Base-by-base conservation (phyloP, 2,888 invertebrate genomes). In the Formica aserva region DNA sequence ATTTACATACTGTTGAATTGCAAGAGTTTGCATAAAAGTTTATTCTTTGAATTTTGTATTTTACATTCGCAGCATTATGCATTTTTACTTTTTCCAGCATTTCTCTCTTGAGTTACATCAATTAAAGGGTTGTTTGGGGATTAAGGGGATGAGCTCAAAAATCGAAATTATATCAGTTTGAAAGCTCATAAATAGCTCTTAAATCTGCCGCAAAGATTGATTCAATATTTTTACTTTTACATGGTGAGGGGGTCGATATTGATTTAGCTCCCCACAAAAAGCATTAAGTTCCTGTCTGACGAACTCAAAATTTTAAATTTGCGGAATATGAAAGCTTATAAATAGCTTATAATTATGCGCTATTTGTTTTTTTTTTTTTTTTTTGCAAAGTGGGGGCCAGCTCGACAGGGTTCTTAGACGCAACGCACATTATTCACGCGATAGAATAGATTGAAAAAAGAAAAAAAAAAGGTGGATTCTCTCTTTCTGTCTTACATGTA, bases 151-250 rank as follows among this genome's bases (percentile, higher is more conserved):
- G 22, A 65, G 63, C 22, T 65, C 38, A 22, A 65, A 38, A 65
- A 22, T 65, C 15, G 22, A 22, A 38, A 41, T 22, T 41, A 26
- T 22, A 65, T 65, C 38, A 41, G 1, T 41, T 66, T 3, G 26
- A 41, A 41, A 66, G 41, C 26, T 66, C 26, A 26, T 66, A 67
- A 67, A 45, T 18, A 45, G 18, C 29, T 45, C 6, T 0, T 67
- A 67, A 67, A 18, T 67, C 18, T 67, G 4, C 18, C 45, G 29
- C 18, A 67, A 67, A 45, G 66, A 67, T 11, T 9, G 8, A 29
- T 67, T 29, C 45, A 29, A 67, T 67, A 45, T 45, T 15, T 29
- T 11, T 45, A 66, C 26, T 66, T 45, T 29, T 66, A 65, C 11
- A 18, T 32, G 1, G 29, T 8, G 4, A 29, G 18, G 1, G 26